These are phyloP conservation scores for Ceratoteleas bidentatus DNA, from an alignment of 1,140 invertebrate genomes.

Conservation along the genomic window DNA sequence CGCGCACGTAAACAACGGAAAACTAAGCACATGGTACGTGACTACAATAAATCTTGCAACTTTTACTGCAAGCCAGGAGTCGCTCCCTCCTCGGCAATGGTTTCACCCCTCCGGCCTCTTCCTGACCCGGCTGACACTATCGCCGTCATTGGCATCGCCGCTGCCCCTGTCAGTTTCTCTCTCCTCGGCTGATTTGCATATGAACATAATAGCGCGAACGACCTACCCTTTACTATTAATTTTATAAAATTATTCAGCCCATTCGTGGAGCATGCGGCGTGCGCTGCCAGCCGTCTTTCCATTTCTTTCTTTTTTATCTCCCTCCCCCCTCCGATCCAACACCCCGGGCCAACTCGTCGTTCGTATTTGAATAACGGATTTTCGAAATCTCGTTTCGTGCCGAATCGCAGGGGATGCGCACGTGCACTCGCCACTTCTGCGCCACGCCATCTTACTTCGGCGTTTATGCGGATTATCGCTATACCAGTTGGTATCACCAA, in stretches of 20 bases:
- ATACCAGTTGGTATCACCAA: constrained; percentile 23
- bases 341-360: constrained; percentile 48
- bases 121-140: constrained; percentile 63
- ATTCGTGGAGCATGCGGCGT: constrained; percentile 68
- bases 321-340: constrained; percentile 24
- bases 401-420: constrained; percentile 65
- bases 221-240: constrained; percentile 82
- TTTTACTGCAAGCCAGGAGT: constrained; percentile 78
- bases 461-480: constrained; percentile 37
- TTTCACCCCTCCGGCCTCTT: constrained; percentile 47
- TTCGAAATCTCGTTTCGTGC: constrained; percentile 80
- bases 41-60: constrained; percentile 80
- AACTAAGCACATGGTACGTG: constrained; percentile 55
- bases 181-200: constrained; percentile 78
- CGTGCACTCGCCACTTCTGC: constrained; percentile 43
- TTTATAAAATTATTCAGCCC: constrained; percentile 81
- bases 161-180: constrained; percentile 54
- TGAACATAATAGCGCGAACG: constrained; percentile 77
- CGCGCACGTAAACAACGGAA: constrained; percentile 33
- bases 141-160: constrained; percentile 53
- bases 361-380: constrained; percentile 82
- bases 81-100: constrained; percentile 36
- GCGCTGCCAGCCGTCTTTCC: constrained; percentile 53
- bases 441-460: constrained; percentile 33
- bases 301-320: constrained; percentile 51